Evolutionary conservation across 1,140 invertebrate genomes (phyloP), one percentile per base, ranked within the genome.

Genomic region (Luehdorfia chinensis): DNA sequence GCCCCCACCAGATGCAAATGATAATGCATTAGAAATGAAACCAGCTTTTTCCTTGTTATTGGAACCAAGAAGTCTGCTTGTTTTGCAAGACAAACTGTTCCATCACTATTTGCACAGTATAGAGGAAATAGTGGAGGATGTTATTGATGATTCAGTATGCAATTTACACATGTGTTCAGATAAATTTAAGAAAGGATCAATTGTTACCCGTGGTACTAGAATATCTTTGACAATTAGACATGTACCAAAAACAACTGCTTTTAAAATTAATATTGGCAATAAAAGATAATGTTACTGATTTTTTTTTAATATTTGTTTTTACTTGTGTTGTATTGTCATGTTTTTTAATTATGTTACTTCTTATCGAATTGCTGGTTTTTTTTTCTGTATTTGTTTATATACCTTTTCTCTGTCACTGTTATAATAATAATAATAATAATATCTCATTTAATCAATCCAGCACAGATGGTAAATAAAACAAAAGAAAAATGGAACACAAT

Each of bases 151-250:
- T 39, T 84, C 89, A 33, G 88, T 93, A 55, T 85, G 83, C 23
- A 98, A 98, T 85, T 84, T 94, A 50, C 56, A 89, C 49, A 75
- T 89, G 55, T 93, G 91, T 73, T 87, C 84, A 45, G 57, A 66
- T 31, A 81, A 75, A 36, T 92, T 90, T 77, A 67, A 65, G 11
- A 77, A 89, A 34, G 90, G 88, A 28, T 75, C 90, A 50, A 81
- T 75, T 39, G 56, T 97, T 16, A 62, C 87, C 37, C 89, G 97
- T 39, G 80, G 87, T 1, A 94, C 92, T 8, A 90, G 97, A 72
- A 87, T 98, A 53, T 99, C 97, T 3, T 84, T 99, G 19, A 99
- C 97, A 25, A 97, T 99, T 51, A 90, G 97, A 75, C 92, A 97
- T 90, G 96, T 98, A 4, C 95, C 96, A 45, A 97, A 96, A 89